Evolutionary conservation across 2,888 invertebrate species (phyloP), one percentile per base, ranked within the genome.

Genomic region (Tineola bisselliella): DNA sequence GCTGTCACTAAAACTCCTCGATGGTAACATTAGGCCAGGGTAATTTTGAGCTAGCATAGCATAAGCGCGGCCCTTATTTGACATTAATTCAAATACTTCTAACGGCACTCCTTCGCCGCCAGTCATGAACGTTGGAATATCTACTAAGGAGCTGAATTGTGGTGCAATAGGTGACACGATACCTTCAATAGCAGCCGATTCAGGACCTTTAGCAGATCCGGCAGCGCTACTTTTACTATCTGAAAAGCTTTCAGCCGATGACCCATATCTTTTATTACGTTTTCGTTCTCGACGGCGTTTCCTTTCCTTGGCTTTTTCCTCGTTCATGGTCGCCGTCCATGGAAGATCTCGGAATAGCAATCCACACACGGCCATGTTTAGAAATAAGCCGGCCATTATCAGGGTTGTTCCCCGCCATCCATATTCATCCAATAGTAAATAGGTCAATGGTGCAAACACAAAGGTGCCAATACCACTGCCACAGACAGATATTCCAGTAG

Each of bases 391-490:
- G 1, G 94, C 93, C 54, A 95, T 76, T 62, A 95, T 92, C n/a
- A 95, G 78, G 0, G 93, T 93, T 10, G 94, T 93, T 0, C 94
- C 94, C 52, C 94, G 88, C 95, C 95, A 95, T 0, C 93, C 93
- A 75, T 93, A 95, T 70, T 93, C 91, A 54, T 90, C 90, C 17
- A 95, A 80, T 31, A 95, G 87, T 65, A 89, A 84, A 70, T 93
- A 91, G 15, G 92, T 93, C 62, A 95, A 76, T 0, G 95, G 95
- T 8, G 95, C 94, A 73, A 95, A 95, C 62, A 95, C 89, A 74
- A 95, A 94, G 0, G 96, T 96, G 4, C 96, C 96, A 63, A 95
- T 94, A 17, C 95, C 95, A 67, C 94, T 94, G 2, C 96, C 95
- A 77, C 94, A 95, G 0, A 95, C 94, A 0, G 94, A 93, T 60